Conservation (phyloP, 2,113 vertebrate genomes). For the Xenopus laevis region DNA sequence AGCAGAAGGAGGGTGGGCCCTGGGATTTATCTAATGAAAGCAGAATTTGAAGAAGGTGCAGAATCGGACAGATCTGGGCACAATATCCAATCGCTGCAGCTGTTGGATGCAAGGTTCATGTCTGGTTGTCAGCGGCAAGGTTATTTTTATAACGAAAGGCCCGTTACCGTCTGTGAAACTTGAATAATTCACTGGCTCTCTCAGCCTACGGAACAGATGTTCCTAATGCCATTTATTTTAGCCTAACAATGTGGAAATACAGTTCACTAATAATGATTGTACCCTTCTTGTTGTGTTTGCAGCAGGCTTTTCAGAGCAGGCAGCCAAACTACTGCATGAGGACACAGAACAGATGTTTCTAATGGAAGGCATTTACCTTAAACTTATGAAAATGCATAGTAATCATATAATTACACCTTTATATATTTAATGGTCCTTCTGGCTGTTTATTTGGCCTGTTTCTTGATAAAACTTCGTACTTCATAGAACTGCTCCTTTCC, state of each 20-base stretch:
- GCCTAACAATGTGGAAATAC: neutral
- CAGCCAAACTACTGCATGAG: no score
- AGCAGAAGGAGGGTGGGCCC: slow-evolving; percentile 28
- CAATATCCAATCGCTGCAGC: slow-evolving; percentile 13
- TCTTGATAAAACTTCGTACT: no score
- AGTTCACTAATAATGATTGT: no score
- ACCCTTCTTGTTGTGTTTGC: no score
- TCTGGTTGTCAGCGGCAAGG: slow-evolving; percentile 20
- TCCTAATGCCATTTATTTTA: slow-evolving; percentile 11
- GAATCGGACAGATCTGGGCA: slow-evolving; percentile 29
- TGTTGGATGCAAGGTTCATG: slow-evolving; percentile 29
- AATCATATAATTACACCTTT: no score
- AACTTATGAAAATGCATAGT: no score
- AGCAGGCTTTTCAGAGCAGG: no score
- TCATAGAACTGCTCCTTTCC: no score
- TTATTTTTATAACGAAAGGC: slow-evolving; percentile 23
- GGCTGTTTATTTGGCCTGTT: no score
- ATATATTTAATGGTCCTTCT: no score
- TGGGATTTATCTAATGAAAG: slow-evolving; percentile 37
- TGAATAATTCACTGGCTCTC: slow-evolving; percentile 29
- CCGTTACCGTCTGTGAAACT: slow-evolving; percentile 14
- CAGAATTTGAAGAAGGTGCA: slow-evolving; percentile 31
- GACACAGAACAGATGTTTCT: neutral
- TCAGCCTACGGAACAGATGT: slow-evolving; percentile 14
- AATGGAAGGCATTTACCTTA: neutral